Conservation (phyloP, 2,113 vertebrate genomes). For the Candoia aspera region DNA sequence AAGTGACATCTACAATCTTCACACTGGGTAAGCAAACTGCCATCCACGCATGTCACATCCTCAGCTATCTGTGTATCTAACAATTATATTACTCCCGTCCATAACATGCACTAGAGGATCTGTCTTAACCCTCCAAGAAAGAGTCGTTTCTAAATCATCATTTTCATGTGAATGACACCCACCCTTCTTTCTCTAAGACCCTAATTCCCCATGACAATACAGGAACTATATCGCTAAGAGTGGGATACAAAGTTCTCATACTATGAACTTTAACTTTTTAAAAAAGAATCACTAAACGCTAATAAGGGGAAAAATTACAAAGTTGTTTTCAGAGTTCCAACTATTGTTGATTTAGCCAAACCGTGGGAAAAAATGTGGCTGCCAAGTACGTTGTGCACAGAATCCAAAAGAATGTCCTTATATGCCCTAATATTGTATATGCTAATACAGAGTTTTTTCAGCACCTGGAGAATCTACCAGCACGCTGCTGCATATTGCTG, state of each 20-base stretch:
- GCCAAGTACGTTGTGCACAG: neutral
- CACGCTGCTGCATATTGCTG: conserved; percentile 36
- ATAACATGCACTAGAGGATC: neutral
- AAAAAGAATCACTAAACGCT: neutral
- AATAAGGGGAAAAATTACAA: conserved; percentile 36
- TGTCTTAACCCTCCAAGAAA: neutral
- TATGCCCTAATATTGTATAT: conserved; percentile 52
- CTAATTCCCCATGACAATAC: neutral
- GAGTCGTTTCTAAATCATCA: neutral
- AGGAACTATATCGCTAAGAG: neutral
- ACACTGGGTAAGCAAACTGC: neutral
- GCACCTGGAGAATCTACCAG: conserved; percentile 44
- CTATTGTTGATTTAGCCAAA: conserved; percentile 55
- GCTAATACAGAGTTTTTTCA: conserved; percentile 52
- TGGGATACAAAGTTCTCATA: neutral
- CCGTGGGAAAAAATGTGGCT: neutral
- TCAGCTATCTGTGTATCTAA: neutral
- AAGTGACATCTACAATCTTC: neutral
- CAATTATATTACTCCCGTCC: neutral
- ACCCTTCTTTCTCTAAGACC: neutral
- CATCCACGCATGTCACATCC: neutral
- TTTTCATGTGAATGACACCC: neutral
- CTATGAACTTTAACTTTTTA: neutral
- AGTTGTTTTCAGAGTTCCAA: conserved; percentile 31
- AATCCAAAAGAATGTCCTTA: conserved; percentile 47